These are phyloP conservation scores for Panzeria rudis DNA, from an alignment of 2,888 invertebrate genomes.

Conservation along the genomic window DNA sequence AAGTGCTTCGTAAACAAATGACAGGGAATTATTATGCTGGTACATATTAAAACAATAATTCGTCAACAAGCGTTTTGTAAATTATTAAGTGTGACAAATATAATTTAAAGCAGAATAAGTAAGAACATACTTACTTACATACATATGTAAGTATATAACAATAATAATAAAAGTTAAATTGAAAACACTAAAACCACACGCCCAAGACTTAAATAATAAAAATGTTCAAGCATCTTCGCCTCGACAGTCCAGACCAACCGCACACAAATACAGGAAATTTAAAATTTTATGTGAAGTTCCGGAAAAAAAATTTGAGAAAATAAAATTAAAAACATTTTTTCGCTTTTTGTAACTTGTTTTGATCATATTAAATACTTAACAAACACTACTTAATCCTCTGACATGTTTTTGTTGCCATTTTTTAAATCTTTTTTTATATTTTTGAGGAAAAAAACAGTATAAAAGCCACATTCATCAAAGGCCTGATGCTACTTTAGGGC, in stretches of 20 bases:
- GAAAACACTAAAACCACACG: conserved; percentile 46
- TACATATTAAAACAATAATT: conserved; percentile 15
- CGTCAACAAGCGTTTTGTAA: conserved; percentile 31
- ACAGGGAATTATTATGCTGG: conserved; percentile 20
- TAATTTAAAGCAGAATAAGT: conserved; percentile 27
- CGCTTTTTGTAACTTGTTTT: conserved; percentile 50
- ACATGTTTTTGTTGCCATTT: conserved; percentile 36
- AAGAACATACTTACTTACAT: background rate
- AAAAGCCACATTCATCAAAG: conserved; percentile 65
- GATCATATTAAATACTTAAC: conserved; percentile 62
- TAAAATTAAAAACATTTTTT: conserved; percentile 2
- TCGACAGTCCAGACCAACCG: background rate
- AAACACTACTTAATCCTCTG: conserved; percentile 60
- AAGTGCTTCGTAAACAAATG: conserved; percentile 20
- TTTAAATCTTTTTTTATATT: conserved; percentile 6
- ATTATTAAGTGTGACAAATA: conserved; percentile 61
- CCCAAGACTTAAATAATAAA: conserved; percentile 42
- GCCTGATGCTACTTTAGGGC: conserved; percentile 2
- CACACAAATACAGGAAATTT: conserved; percentile 35
- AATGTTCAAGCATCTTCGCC: conserved; percentile 11
- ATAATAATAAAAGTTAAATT: conserved; percentile 44
- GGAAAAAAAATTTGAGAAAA: conserved; percentile 1
- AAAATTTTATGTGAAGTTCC: conserved; percentile 47
- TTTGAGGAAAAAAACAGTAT: conserved; percentile 16
- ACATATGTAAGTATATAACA: background rate